Evolutionary conservation across 2,113 vertebrate species (phyloP).

Genomic region (Eretmodus cyanostictus): DNA sequence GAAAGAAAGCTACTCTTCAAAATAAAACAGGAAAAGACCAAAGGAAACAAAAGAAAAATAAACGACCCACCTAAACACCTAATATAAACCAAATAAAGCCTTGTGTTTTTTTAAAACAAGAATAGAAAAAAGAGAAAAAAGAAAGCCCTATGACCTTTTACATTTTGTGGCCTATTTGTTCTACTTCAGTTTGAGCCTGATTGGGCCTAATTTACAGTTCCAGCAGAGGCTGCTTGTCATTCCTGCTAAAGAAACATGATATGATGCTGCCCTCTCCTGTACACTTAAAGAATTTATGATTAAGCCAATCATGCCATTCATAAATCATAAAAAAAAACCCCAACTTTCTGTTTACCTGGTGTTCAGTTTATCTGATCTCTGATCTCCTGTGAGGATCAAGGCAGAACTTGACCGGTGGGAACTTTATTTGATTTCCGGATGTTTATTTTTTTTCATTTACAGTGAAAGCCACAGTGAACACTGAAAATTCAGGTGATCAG

Average conservation of each 20-base stretch:
- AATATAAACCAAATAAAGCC: neutral
- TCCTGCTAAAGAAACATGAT: neutral
- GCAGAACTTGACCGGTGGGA: neutral
- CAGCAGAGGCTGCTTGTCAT: neutral
- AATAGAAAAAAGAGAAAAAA: neutral
- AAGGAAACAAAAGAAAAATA: neutral
- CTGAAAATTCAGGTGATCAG: neutral
- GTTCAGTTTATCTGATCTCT: neutral
- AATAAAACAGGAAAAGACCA: neutral
- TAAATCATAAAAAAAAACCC: neutral
- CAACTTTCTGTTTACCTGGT: neutral
- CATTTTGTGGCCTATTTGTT: neutral
- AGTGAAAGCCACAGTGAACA: neutral
- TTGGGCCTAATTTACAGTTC: neutral
- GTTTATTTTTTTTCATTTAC: neutral
- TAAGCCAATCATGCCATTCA: rapidly evolving
- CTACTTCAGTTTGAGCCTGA: neutral
- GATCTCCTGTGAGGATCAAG: neutral
- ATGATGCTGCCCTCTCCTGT: neutral
- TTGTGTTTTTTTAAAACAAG: neutral
- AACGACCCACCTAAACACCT: neutral
- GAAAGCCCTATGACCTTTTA: neutral
- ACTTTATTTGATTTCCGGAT: neutral
- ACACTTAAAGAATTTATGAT: neutral
- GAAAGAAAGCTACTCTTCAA: neutral